Percentiles rank a stretch among this genome's conserved stretches.
Evolutionary conservation across 92 coral and sea anemone species (phyloP).

Genomic region (Porites rus): DNA sequence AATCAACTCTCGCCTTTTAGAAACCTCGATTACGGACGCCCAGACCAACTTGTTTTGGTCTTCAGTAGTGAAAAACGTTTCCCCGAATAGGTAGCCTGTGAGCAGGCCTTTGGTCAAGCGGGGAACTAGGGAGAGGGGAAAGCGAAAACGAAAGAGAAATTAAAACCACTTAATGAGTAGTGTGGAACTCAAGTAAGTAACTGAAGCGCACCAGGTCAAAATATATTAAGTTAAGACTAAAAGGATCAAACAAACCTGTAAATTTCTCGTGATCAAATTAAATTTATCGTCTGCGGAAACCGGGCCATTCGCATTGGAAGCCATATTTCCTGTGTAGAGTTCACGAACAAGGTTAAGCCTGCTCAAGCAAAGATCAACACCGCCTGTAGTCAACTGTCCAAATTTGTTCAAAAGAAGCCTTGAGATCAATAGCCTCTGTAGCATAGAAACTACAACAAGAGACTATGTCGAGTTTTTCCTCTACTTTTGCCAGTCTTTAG

Average conservation of each 20-base stretch:
- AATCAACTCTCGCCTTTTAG: too few species aligned
- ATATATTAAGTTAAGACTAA: too few species aligned
- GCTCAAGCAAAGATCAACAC: neutral
- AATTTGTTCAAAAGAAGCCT: slow-evolving; percentile 1
- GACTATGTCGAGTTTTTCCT: neutral
- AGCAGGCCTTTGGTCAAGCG: too few species aligned
- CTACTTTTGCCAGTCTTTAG: neutral
- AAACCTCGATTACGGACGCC: too few species aligned
- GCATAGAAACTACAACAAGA: slow-evolving; percentile 23
- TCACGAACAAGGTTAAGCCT: neutral
- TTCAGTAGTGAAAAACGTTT: too few species aligned
- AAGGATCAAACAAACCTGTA: slow-evolving; percentile 68
- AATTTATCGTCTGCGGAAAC: slow-evolving; percentile 80
- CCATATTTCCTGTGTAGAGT: slow-evolving; percentile 36
- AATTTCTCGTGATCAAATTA: slow-evolving; percentile 85
- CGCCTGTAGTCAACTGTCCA: neutral
- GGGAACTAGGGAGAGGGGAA: too few species aligned
- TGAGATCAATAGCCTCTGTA: slow-evolving; percentile 15
- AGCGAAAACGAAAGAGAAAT: too few species aligned
- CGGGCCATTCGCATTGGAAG: slow-evolving; percentile 44
- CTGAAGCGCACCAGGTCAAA: too few species aligned
- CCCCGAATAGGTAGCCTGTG: too few species aligned
- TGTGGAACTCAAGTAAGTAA: too few species aligned
- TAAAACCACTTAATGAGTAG: too few species aligned
- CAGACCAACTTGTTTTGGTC: too few species aligned